These are phyloP conservation scores for Microctenopoma steveboyesi DNA, from an alignment of 2,797 vertebrate species.

Conservation along the genomic window DNA sequence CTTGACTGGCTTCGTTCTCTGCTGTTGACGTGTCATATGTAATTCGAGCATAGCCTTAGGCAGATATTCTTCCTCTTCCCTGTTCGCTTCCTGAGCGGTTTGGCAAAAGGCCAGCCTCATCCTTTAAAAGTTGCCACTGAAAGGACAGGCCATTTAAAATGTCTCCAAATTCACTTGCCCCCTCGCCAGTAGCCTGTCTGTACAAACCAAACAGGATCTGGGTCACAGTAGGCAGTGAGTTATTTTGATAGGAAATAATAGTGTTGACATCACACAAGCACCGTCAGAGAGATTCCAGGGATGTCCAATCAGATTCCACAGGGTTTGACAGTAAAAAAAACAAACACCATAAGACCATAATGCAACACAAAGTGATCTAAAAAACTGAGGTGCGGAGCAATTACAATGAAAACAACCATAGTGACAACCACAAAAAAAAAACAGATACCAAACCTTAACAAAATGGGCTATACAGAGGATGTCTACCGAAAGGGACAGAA, in stretches of 20 bases:
- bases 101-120: constrained; percentile 45
- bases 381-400: not conserved
- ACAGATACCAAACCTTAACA: not conserved
- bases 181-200: constrained; percentile 34
- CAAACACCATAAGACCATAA: not conserved
- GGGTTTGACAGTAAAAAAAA: not conserved
- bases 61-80: constrained; percentile 46
- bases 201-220: constrained; percentile 15
- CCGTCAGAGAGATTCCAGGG: not conserved
- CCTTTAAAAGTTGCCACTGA: constrained; percentile 53
- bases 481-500: no score
- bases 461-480: no score
- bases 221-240: constrained; percentile 13
- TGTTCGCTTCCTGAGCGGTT: constrained; percentile 33
- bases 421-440: not conserved
- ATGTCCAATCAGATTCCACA: not conserved
- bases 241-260: constrained; percentile 37
- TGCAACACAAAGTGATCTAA: not conserved
- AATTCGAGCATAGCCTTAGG: constrained; percentile 67
- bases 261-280: constrained; percentile 18
- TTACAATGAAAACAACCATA: not conserved
- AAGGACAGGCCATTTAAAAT: constrained; percentile 59
- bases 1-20: constrained; percentile 59
- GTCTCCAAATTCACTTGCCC: constrained; percentile 53
- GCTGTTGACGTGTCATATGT: constrained; percentile 63